Evolutionary conservation across 2,113 vertebrate genomes (phyloP).

Genomic region (Aythya baeri): DNA sequence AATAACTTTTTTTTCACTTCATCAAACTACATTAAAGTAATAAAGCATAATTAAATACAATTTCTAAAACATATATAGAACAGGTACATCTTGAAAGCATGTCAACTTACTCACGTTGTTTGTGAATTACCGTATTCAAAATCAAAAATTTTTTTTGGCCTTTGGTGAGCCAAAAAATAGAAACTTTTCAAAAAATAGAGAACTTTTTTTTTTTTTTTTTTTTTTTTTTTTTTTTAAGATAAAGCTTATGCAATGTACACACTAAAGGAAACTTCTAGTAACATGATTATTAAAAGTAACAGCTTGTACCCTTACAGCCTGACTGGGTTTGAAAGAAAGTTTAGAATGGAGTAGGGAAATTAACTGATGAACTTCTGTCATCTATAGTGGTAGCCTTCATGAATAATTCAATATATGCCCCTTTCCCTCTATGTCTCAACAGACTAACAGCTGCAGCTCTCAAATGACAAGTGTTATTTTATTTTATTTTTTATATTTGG

Average conservation of each 20-base stretch:
- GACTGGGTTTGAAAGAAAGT: conserved; percentile 21
- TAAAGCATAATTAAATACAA: not conserved
- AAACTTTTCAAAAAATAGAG: not conserved
- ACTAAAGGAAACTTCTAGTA: not conserved
- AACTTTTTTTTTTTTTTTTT: not conserved
- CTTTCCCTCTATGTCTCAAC: conserved; percentile 40
- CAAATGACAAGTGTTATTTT: conserved; percentile 54
- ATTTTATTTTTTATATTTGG: not conserved
- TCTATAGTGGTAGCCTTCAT: conserved; percentile 49
- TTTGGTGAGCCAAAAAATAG: not conserved
- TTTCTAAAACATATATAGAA: not conserved
- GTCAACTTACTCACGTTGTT: not conserved
- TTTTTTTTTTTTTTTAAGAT: not conserved
- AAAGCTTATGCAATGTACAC: not conserved
- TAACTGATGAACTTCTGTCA: conserved; percentile 64
- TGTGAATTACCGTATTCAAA: not conserved
- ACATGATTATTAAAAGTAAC: conserved; percentile 20
- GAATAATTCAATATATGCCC: conserved; percentile 61
- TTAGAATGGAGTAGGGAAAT: conserved; percentile 45
- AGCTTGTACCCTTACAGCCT: conserved; percentile 18
- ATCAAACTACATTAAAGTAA: not conserved
- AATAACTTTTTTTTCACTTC: not conserved
- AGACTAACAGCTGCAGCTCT: conserved; percentile 63
- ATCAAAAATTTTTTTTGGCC: not conserved
- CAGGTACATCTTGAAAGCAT: not conserved